A percentile compares a stretch with the other conserved stretches of the same genome.
These are phyloP conservation scores for Colletes collaris DNA, from an alignment of 2,888 invertebrate genomes.

Conservation along the genomic window DNA sequence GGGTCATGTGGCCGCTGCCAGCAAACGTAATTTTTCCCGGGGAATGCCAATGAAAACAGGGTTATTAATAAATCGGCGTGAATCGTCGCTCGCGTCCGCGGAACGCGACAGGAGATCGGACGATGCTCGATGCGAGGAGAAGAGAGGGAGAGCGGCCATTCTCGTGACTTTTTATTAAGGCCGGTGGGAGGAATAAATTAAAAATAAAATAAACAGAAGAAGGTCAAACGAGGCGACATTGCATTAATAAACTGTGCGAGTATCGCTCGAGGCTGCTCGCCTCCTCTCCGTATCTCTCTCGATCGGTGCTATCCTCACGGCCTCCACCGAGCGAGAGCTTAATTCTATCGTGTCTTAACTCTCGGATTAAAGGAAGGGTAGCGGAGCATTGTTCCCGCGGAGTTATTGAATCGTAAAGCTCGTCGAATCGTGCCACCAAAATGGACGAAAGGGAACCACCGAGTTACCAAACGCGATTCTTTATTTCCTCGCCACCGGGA, in stretches of 20 bases:
- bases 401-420: constrained; percentile 30
- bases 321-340: constrained; percentile 27
- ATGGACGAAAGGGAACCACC: not conserved
- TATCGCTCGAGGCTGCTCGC: constrained; percentile 28
- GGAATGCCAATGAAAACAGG: constrained; percentile 75
- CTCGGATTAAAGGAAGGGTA: constrained; percentile 42
- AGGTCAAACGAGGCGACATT: constrained; percentile 68
- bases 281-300: constrained; percentile 10
- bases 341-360: constrained; percentile 49
- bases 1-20: constrained; percentile 64
- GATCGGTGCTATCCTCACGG: constrained; percentile 4
- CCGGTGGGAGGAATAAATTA: constrained; percentile 71
- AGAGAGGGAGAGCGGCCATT: constrained; percentile 23
- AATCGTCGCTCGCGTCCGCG: constrained; percentile 53
- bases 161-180: constrained; percentile 45
- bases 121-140: not conserved
- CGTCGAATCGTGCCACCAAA: not conserved
- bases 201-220: constrained; percentile 70
- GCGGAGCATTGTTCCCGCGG: not conserved
- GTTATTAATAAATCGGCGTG: constrained; percentile 78
- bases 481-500: no score
- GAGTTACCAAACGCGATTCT: no score
- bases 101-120: no score
- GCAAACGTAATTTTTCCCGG: constrained; percentile 72
- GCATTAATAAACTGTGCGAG: constrained; percentile 67